These are phyloP conservation scores for Cephus cinctus DNA, from an alignment of 1,140 invertebrate genomes.

Conservation along the genomic window DNA sequence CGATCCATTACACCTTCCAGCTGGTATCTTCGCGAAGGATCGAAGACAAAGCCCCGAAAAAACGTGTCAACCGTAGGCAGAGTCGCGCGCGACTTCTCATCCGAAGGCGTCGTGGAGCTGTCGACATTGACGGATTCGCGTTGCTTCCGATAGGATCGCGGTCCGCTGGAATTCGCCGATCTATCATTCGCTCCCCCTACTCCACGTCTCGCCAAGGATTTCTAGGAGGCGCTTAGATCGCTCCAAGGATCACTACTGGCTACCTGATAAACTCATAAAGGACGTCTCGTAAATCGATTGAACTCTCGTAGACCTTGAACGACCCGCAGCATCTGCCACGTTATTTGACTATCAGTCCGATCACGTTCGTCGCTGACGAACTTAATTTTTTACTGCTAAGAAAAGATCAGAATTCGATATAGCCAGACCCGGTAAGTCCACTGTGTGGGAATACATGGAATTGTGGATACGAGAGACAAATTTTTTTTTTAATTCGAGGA, in stretches of 20 bases:
- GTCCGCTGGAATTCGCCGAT: constrained; percentile 17
- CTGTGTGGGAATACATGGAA: too few relatives aligned
- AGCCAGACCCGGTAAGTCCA: too few relatives aligned
- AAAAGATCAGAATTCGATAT: constrained; percentile 37
- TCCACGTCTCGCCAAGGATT: too few relatives aligned
- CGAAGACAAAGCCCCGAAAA: constrained; percentile 35
- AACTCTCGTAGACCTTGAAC: too few relatives aligned
- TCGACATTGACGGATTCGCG: constrained; percentile 36
- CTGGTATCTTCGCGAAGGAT: constrained; percentile 37
- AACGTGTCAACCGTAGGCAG: constrained; percentile 21
- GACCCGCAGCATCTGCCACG: constrained; percentile 33
- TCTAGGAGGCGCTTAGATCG: too few relatives aligned
- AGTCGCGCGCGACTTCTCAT: constrained; percentile 1
- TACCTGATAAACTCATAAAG: background rate
- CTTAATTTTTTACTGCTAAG: constrained; percentile 9
- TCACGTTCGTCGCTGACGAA: constrained; percentile 32
- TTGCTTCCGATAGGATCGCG: constrained; percentile 23
- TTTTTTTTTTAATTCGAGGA: too few relatives aligned
- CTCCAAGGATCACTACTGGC: background rate
- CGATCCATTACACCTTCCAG: constrained; percentile 44
- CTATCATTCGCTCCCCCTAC: too few relatives aligned
- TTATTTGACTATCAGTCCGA: constrained; percentile 38
- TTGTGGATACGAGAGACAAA: too few relatives aligned
- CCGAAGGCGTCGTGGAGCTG: constrained; percentile 10
- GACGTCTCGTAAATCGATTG: constrained; percentile 30